Evolutionary conservation across 2,888 invertebrate genomes (phyloP).

Genomic region (Rotaria magnacalcarata): DNA sequence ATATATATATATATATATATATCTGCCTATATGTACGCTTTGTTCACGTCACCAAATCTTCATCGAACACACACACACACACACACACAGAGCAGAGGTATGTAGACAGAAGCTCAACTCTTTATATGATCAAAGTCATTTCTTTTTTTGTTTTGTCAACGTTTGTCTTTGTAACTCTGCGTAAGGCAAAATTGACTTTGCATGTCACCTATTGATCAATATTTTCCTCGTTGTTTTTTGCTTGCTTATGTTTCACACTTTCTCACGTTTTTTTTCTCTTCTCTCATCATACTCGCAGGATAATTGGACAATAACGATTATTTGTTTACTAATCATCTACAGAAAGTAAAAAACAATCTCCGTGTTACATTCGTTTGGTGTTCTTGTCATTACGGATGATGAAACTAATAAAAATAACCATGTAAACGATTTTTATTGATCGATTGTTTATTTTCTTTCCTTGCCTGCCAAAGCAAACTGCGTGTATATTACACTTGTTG

Average conservation of each 20-base stretch:
- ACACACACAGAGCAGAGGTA: not conserved
- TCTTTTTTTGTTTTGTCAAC: not conserved
- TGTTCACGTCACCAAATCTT: too few relatives aligned
- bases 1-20: too few relatives aligned
- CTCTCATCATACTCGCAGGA: not conserved
- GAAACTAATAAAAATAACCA: not conserved
- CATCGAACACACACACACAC: not conserved
- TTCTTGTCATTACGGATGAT: not conserved
- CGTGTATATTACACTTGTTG: not conserved
- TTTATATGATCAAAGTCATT: not conserved
- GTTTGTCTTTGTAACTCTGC: not conserved
- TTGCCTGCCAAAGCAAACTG: not conserved
- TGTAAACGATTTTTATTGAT: not conserved
- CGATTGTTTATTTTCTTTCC: conserved; percentile 1
- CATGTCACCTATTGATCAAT: not conserved
- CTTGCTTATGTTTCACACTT: not conserved
- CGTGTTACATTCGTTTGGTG: not conserved
- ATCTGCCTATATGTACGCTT: too few relatives aligned
- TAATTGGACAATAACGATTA: not conserved
- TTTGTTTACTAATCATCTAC: not conserved
- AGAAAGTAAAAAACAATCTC: not conserved
- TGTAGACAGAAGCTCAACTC: not conserved
- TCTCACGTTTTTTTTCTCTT: not conserved
- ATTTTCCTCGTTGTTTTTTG: not conserved
- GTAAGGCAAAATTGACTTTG: not conserved